Conservation (phyloP, 2,113 vertebrate genomes). For the Leptocoma aspasia region DNA sequence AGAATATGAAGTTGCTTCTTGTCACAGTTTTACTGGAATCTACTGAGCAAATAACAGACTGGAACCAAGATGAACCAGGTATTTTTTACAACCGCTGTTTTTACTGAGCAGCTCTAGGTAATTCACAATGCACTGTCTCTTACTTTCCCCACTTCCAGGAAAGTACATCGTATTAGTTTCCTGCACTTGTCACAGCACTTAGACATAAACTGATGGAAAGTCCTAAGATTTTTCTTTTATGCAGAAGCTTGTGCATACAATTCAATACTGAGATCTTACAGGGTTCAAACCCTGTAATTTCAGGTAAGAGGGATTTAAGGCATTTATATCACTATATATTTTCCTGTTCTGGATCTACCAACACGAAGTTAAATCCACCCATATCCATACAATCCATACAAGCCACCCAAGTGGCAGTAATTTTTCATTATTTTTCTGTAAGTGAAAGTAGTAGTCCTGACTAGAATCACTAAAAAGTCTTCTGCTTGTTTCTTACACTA, state of each 20-base stretch:
- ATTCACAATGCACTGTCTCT: neutral
- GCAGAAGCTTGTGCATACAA: neutral
- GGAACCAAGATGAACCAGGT: neutral
- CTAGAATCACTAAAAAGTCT: neutral
- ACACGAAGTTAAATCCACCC: neutral
- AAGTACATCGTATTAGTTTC: rapidly evolving
- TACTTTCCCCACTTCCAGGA: neutral
- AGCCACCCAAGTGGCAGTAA: neutral
- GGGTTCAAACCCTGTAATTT: neutral
- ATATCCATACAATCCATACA: neutral
- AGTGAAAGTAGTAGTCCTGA: neutral
- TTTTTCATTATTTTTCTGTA: neutral
- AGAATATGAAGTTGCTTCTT: neutral
- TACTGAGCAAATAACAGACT: neutral
- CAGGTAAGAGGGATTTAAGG: neutral
- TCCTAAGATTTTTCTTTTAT: neutral
- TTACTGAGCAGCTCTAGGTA: neutral
- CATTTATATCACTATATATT: neutral
- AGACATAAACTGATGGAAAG: neutral
- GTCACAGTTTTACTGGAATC: neutral
- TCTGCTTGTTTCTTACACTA: neutral
- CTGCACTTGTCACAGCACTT: neutral
- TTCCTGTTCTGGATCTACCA: neutral
- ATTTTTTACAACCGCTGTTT: neutral
- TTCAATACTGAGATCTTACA: neutral